These are phyloP conservation scores for Amazonetta brasiliensis DNA, from an alignment of 2,797 vertebrate species.

Conservation along the genomic window DNA sequence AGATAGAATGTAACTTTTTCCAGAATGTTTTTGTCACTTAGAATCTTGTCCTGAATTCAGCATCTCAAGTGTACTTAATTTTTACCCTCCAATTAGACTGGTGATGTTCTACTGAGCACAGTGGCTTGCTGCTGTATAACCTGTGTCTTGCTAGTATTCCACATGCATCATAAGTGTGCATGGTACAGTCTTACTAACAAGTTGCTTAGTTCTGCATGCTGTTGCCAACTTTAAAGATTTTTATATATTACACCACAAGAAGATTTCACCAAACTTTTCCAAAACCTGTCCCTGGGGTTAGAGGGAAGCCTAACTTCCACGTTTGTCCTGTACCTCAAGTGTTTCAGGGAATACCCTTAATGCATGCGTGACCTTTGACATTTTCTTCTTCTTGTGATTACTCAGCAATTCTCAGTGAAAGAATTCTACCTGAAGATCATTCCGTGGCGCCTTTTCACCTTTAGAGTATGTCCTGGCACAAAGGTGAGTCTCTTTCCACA, in stretches of 20 bases:
- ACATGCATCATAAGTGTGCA: fast-evolving
- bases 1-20: background rate
- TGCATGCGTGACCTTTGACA: background rate
- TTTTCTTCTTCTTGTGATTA: conserved; percentile 58
- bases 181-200: background rate
- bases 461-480: conserved; percentile 97
- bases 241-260: background rate
- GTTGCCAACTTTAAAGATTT: background rate
- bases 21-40: background rate
- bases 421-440: conserved; percentile 99
- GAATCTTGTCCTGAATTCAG: background rate
- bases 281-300: background rate
- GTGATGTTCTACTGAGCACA: background rate
- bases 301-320: background rate
- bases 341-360: background rate
- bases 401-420: conserved; percentile 98
- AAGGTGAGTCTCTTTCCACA: conserved; percentile 85
- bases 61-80: background rate
- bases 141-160: background rate
- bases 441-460: conserved; percentile 98
- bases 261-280: background rate
- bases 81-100: background rate
- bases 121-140: background rate
- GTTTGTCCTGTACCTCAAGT: background rate
- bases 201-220: background rate